Conservation (phyloP, 2,113 vertebrate species). For the Centropristis striata region DNA sequence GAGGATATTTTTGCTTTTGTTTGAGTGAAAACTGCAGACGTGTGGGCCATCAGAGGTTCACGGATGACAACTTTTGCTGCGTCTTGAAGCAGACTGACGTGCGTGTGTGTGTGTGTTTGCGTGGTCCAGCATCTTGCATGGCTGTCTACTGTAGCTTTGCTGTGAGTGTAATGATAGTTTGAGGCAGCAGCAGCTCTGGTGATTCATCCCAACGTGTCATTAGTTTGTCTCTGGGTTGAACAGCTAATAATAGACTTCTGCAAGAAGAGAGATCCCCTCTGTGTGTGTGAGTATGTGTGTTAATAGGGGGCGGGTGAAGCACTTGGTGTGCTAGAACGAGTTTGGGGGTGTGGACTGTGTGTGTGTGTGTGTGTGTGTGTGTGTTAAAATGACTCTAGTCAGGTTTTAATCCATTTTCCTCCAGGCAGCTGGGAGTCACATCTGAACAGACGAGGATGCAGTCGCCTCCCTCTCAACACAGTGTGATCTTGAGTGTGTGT, state of each 20-base stretch:
- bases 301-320: constrained; percentile 55
- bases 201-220: constrained; percentile 86
- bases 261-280: constrained; percentile 81
- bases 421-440: constrained; percentile 54
- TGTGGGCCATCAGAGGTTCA: not conserved
- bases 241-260: constrained; percentile 87
- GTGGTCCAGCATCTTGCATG: constrained; percentile 55
- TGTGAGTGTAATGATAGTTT: constrained; percentile 70
- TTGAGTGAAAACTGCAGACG: constrained; percentile 31
- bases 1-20: not conserved
- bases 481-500: not conserved
- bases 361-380: constrained; percentile 18
- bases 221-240: constrained; percentile 89
- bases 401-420: constrained; percentile 52
- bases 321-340: constrained; percentile 53
- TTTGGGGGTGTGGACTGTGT: constrained; percentile 46
- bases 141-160: constrained; percentile 63
- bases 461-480: constrained; percentile 11
- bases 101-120: constrained; percentile 39
- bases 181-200: constrained; percentile 71
- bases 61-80: constrained; percentile 27
- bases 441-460: constrained; percentile 48
- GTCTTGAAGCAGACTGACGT: constrained; percentile 32
- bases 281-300: constrained; percentile 58
- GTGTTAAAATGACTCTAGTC: constrained; percentile 27